Base-by-base conservation (phyloP, 2,888 invertebrate genomes). In the Nomada fucata region DNA sequence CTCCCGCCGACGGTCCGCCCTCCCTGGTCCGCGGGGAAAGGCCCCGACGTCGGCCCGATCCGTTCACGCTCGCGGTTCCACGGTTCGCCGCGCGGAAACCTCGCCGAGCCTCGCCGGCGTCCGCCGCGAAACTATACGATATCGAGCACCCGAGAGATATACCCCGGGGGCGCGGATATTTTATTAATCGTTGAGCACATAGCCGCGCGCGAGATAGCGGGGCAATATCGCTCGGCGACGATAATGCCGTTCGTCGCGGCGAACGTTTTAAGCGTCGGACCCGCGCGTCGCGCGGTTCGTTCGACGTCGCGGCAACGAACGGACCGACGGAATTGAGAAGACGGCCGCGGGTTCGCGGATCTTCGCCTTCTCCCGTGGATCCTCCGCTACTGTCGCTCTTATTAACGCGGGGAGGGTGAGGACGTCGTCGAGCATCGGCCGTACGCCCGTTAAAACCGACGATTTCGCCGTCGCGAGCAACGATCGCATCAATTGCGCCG, bases 151-250 rank as follows among this genome's bases (percentile, higher is more conserved):
- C 36, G 36, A 36, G 80, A 84, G 86, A 89, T 88, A 91, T 87
- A 90, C 13, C 86, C 85, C 74, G 84, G 61, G 80, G 85, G 84
- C 89, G 86, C 87, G 89, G 91, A 92, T 91, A 91, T 92, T 91
- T 92, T 91, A 92, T 92, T 92, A 92, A 92, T 92, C 92, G 92
- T 91, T 91, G 87, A 92, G 89, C 92, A 92, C 91, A 92, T 92
- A 92, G 90, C 90, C 86, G 90, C 77, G n/a, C 76, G 90, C 89
- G 90, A 92, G 92, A 92, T 92, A 92, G 92, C 92, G 91, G 88
- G 91, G 91, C 90, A 91, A 92, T 92, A 92, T 92, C 89, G 91
- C 89, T 90, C 90, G 89, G 87, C 89, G 85, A 92, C 88, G 91
- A 92, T 92, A 92, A 91, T 92, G 87, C 88, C 88, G 91, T 89